Conservation (phyloP, 2,113 vertebrate species). For the Equus quagga region DNA sequence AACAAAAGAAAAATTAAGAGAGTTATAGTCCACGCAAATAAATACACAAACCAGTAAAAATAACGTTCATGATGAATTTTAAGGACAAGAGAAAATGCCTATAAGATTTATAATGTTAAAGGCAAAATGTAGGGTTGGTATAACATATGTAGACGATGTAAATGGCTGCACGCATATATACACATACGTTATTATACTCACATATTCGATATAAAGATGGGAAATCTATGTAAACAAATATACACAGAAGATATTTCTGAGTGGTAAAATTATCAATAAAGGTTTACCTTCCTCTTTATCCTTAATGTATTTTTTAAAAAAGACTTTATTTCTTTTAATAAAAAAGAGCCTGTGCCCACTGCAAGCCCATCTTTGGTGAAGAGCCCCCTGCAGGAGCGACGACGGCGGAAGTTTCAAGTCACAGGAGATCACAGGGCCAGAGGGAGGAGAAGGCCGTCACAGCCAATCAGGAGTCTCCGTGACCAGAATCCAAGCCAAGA, state of each 20-base stretch:
- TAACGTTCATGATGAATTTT: neutral
- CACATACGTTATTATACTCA: neutral
- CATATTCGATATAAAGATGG: neutral
- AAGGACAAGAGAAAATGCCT: neutral
- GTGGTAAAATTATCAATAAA: neutral
- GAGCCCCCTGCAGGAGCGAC: constrained; percentile 60
- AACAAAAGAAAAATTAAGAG: neutral
- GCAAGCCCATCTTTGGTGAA: constrained; percentile 71
- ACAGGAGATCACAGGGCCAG: constrained; percentile 79
- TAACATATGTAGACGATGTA: neutral
- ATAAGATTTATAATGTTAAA: neutral
- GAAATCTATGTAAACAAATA: neutral
- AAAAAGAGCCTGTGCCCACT: constrained; percentile 70
- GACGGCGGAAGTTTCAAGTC: constrained; percentile 66
- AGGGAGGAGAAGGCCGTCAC: neutral
- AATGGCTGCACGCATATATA: neutral
- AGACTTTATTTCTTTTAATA: neutral
- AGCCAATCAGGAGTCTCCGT: neutral
- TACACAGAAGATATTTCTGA: neutral
- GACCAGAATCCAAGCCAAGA: neutral
- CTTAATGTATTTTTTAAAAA: constrained; percentile 30
- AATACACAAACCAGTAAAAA: neutral
- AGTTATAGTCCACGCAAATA: neutral
- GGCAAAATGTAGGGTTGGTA: neutral
- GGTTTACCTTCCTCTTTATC: neutral